phyloP scores from a whole-genome alignment of 1,140 invertebrate species.

The Harlomillsia oculata region DNA sequence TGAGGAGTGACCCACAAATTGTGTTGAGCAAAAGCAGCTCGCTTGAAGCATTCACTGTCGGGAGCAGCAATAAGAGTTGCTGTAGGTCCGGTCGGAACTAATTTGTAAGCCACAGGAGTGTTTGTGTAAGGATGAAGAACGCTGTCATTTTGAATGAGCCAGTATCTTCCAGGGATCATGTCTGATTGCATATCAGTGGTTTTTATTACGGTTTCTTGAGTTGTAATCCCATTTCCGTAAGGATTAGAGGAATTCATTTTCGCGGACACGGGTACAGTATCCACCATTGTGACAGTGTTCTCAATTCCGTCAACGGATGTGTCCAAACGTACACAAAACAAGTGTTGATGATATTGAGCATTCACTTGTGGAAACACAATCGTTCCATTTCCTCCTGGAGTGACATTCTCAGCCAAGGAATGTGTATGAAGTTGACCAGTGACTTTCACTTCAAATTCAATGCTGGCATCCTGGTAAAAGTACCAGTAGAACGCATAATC shows the following conservation, averaged over 20 bases:
- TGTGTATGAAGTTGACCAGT: constrained; percentile 13
- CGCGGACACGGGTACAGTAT: background rate
- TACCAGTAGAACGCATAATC: constrained; percentile 32
- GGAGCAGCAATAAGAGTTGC: background rate
- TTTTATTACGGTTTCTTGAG: background rate
- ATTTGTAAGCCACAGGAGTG: constrained; percentile 16
- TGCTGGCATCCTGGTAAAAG: constrained; percentile 20
- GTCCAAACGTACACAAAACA: constrained; percentile 16
- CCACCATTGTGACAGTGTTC: constrained; percentile 16
- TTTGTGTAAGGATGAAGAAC: background rate
- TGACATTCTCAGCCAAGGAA: background rate
- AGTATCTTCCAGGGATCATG: background rate
- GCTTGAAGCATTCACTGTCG: background rate
- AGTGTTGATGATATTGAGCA: constrained; percentile 25
- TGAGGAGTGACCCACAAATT: constrained; percentile 15
- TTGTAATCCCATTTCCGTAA: constrained; percentile 13
- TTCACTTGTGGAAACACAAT: constrained; percentile 6
- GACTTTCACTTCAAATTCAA: constrained; percentile 17
- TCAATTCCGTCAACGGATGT: constrained; percentile 17
- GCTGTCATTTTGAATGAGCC: constrained; percentile 15
- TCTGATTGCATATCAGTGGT: background rate
- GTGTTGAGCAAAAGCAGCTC: constrained; percentile 11
- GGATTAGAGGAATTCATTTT: constrained; percentile 7
- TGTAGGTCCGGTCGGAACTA: background rate
- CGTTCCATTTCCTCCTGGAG: background rate